These are phyloP conservation scores for Alloplasta piceator DNA, from an alignment of 2,888 invertebrate species.

Conservation along the genomic window DNA sequence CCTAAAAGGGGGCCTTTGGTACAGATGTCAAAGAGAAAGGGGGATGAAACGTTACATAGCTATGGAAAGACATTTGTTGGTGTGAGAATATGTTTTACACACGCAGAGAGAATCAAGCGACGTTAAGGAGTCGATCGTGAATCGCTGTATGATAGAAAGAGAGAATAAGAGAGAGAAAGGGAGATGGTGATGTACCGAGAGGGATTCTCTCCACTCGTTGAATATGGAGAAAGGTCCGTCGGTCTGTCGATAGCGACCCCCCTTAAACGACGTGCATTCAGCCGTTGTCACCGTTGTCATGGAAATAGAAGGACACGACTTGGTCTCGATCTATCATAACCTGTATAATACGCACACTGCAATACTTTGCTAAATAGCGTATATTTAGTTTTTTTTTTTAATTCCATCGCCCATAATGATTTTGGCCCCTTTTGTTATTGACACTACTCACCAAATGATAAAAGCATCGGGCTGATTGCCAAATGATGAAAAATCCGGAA, in stretches of 20 bases:
- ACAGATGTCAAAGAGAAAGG: not conserved
- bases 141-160: slow-evolving; percentile 69
- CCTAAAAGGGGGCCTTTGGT: not conserved
- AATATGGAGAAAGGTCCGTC: slow-evolving; percentile 75
- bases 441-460: too few relatives aligned
- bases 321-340: slow-evolving; percentile 63
- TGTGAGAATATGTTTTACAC: slow-evolving; percentile 13
- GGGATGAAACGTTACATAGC: slow-evolving; percentile 4
- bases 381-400: not conserved
- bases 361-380: slow-evolving; percentile 40
- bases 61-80: not conserved
- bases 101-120: slow-evolving; percentile 58
- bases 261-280: slow-evolving; percentile 76
- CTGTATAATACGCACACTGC: slow-evolving; percentile 55
- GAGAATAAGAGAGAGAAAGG: slow-evolving; percentile 38
- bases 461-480: too few relatives aligned
- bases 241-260: slow-evolving; percentile 75
- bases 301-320: slow-evolving; percentile 71
- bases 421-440: too few relatives aligned
- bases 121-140: slow-evolving; percentile 73
- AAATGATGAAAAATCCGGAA: too few relatives aligned
- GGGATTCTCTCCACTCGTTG: slow-evolving; percentile 74
- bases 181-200: slow-evolving; percentile 70
- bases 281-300: slow-evolving; percentile 71
- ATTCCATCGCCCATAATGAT: too few relatives aligned